These are phyloP conservation scores for Drosophila ogumai DNA, from an alignment of 1,140 invertebrate genomes.

Conservation along the genomic window DNA sequence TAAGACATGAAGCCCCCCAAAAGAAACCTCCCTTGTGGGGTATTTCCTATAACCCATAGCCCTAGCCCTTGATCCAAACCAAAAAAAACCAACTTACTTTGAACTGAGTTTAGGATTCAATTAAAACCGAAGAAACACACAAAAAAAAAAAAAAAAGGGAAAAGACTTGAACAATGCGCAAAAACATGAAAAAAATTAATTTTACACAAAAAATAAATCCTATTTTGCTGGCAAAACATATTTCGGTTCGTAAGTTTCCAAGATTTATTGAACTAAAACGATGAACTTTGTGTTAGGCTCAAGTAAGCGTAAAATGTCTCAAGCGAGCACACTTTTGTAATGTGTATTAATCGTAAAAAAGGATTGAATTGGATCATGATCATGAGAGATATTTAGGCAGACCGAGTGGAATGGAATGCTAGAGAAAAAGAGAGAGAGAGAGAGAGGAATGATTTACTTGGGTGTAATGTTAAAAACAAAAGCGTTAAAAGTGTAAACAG, in stretches of 20 bases:
- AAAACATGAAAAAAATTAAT: constrained; percentile 42
- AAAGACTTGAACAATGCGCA: constrained; percentile 73
- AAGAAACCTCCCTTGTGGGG: constrained; percentile 17
- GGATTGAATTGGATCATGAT: constrained; percentile 42
- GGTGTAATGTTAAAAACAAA: constrained; percentile 81
- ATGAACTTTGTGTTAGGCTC: constrained; percentile 57
- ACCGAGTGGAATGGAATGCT: not conserved
- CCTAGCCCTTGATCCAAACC: constrained; percentile 42
- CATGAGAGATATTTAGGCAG: constrained; percentile 42
- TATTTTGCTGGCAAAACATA: constrained; percentile 62
- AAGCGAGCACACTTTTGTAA: constrained; percentile 55
- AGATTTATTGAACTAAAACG: constrained; percentile 22
- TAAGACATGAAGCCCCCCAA: constrained; percentile 23
- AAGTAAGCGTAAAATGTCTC: constrained; percentile 53
- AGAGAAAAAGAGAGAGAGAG: constrained; percentile 6
- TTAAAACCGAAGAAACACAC: constrained; percentile 45
- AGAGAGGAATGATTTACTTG: constrained; percentile 61
- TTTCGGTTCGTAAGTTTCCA: constrained; percentile 37
- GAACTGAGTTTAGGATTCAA: constrained; percentile 56
- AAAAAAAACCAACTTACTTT: constrained; percentile 42
- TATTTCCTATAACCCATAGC: constrained; percentile 29
- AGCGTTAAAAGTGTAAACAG: constrained; percentile 83
- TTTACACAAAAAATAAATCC: constrained; percentile 44
- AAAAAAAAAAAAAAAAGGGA: constrained; percentile 6
- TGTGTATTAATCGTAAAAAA: constrained; percentile 62